Base-by-base conservation (phyloP, 2,797 vertebrate species). In the Microchirus variegatus region DNA sequence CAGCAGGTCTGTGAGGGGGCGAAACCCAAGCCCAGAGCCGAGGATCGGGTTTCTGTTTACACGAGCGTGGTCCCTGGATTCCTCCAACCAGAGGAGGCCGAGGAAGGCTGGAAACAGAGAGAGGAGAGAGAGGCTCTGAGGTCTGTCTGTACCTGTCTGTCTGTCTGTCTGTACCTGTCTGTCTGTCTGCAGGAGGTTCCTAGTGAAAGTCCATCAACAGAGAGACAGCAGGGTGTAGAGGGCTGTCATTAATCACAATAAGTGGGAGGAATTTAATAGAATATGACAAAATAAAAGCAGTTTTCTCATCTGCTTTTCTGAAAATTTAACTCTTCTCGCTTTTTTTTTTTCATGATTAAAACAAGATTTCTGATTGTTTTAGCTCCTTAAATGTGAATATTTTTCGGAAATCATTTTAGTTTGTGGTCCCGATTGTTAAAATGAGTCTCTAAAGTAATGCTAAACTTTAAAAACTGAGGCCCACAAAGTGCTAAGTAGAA, bases 31-130 rank as follows among this genome's bases (percentile, higher is more conserved):
- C 88, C 90, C 66, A 65, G 86, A 60, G 35, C 81, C 88, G 88
- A 74, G 87, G 93, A 91, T 95, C 94, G 73, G 79, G 87, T 97
- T 96, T 94, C 96, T 92, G 94, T 96, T 96, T 95, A 96, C 93
- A 95, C 89, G 93, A 94, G 93, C 90, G 89, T 89, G 90, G 93
- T 95, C 93, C 92, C 93, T 92, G 93, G 94, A 94, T 95, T 93
- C 90, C 92, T 94, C 91, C 91, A 92, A 94, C 70, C 81, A 83
- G 76, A 74, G 72, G 59, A 70, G 73, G 59, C 53, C 14, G 43
- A 60, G 67, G 42, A 43, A 37, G 53, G 70, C 57, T 63, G 60
- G 71, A 76, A 71, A 73, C 61, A 19, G 43, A 18, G 67, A 67
- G 19, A n/a, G n/a, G n/a, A n/a, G 67, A 69, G 53, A 79, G 76